Evolutionary conservation across 1,140 invertebrate species (phyloP), one percentile per base, ranked within the genome.

Genomic region (Drosophila bocqueti): DNA sequence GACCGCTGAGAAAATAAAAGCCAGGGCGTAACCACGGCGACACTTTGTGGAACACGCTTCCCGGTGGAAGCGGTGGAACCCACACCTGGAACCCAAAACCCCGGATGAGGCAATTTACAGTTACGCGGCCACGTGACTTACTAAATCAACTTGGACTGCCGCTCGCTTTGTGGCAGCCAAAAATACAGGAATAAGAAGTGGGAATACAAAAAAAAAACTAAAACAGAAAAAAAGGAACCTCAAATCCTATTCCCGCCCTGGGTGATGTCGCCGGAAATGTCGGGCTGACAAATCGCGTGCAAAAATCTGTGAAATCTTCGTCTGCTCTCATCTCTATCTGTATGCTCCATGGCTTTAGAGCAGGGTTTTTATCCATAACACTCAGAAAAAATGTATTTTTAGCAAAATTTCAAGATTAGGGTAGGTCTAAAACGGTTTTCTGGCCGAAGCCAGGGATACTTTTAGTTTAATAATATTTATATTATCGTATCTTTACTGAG

Each of bases 251-350:
- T 74, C 76, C 76, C 62, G 58, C 42, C 58, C 63, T 26, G 65
- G 67, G 49, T 62, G 81, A 73, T 71, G 74, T 84, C 58, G 74
- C 76, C 83, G 74, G 61, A 92, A 90, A 90, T 90, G 89, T 92
- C 90, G 89, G 75, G 62, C 87, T 92, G 90, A 92, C 85, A 91
- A 91, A 92, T 89, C 85, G 84, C 84, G 76, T 76, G 80, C 79
- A 86, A 83, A 91, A 91, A 92, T 92, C 80, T 90, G 85, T 64
- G 57, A 81, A 74, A 86, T 91, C 84, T 87, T 71, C 59, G 43
- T 54, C 60, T 68, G 67, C 31, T 69, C 43, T 40, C 66, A 47
- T 61, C 52, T 74, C 34, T 79, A 58, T 61, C 55, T 61, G 45
- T 40, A 38, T 63, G 31, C 65, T 54, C 36, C 66, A 4, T 21